Percentiles rank a stretch among this genome's conserved stretches.
phyloP scores from a whole-genome alignment of 2,113 vertebrate species.

The Recurvirostra avosetta region DNA sequence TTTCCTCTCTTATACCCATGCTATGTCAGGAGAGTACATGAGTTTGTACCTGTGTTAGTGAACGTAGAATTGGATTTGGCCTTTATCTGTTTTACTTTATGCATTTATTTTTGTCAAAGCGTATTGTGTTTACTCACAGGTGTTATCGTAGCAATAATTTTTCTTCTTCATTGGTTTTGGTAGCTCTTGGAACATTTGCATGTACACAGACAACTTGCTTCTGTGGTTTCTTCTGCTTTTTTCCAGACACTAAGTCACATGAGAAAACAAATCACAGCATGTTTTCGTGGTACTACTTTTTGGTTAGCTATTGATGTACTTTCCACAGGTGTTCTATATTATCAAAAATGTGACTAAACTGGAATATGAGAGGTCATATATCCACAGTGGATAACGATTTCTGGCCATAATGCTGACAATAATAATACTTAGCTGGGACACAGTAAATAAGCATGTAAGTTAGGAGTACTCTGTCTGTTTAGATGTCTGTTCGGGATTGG shows the following conservation, averaged over 20 bases:
- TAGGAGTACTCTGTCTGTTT: background rate
- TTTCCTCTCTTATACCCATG: background rate
- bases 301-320: background rate
- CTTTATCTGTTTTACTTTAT: background rate
- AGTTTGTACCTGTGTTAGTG: background rate
- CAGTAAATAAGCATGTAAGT: background rate
- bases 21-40: background rate
- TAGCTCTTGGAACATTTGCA: background rate
- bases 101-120: background rate
- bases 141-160: background rate
- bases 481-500: background rate
- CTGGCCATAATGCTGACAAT: background rate
- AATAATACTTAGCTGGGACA: background rate
- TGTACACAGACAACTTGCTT: background rate
- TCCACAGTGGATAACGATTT: background rate
- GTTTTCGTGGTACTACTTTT: background rate
- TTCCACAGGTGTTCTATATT: background rate
- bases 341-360: background rate
- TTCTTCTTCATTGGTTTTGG: constrained; percentile 16
- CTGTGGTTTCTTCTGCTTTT: background rate
- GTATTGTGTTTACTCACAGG: background rate
- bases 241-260: background rate
- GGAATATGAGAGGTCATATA: background rate
- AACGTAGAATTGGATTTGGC: background rate
- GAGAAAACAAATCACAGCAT: background rate